Base-by-base conservation (phyloP, 2,888 invertebrate genomes). In the Cheilosia scutellata region DNA sequence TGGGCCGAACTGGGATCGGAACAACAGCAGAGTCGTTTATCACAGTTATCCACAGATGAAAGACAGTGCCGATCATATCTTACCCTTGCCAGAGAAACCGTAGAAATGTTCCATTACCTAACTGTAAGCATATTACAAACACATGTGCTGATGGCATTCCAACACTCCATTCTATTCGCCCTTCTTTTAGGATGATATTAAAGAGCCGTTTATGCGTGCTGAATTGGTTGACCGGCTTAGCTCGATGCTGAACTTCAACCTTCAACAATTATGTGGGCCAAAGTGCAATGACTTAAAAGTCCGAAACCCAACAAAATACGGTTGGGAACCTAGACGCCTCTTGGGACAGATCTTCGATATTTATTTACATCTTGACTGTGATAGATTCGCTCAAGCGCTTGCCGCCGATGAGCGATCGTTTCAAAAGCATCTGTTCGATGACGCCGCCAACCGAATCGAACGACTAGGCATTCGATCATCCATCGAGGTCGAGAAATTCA, bases 341-440 rank as follows among this genome's bases (percentile, higher is more conserved):
- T 94, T 99, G 78, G 96, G 97, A 89, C 97, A 98, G 92, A 95
- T 99, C 87, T 97, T 98, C 62, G 97, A 98, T 92, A 98, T 99
- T 92, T 99, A 99, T 94, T 94, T 99, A 90, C 98, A 99, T 93
- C 95, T 99, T 88, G 97, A 98, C 94, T 96, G 97, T 93, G 96
- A 97, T 91, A 95, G 95, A 91, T 98, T 98, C 93, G 97, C 97
- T 89, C 95, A 96, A 88, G 98, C 98, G 77, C 95, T 99, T 80
- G 99, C 99, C 47, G 96, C 96, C 83, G 99, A 99, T 92, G 99
- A 99, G 97, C 95, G 98, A 89, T 99, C 99, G 27, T 99, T 98
- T 93, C 95, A 96, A 88, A 96, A 96, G 91, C 97, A 98, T 90
- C 93, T 99, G 76, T 99, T 99, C 92, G 96, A 97, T 87, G 97